Evolutionary conservation across 2,113 vertebrate species (phyloP).

Genomic region (Perca flavescens): DNA sequence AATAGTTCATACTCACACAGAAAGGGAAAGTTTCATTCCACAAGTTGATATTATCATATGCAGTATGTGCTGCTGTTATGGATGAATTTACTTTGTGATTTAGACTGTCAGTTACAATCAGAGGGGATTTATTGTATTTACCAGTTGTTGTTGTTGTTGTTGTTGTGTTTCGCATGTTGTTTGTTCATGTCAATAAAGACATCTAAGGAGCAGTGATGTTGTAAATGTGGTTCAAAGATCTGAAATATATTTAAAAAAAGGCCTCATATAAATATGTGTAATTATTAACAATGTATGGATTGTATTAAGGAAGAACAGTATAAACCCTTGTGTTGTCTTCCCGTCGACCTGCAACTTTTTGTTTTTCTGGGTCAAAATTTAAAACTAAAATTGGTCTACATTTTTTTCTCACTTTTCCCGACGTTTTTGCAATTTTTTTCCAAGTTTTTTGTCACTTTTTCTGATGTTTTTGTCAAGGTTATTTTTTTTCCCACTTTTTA

Average conservation of each 20-base stretch:
- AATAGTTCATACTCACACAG: neutral
- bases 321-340: no score
- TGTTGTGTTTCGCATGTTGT: constrained; percentile 46
- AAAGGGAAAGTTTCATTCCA: neutral
- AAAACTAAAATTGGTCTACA: no score
- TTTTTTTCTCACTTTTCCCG: no score
- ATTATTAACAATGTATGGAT: no score
- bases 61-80: constrained; percentile 2
- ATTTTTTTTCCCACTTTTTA: no score
- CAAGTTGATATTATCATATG: neutral
- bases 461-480: no score
- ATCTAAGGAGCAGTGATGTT: neutral
- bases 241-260: neutral
- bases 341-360: no score
- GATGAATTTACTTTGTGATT: neutral
- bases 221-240: neutral
- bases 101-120: neutral
- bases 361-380: no score
- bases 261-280: no score
- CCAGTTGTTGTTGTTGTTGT: constrained; percentile 24
- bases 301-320: no score
- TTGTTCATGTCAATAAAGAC: constrained; percentile 38
- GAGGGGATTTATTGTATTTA: neutral
- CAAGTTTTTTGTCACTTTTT: no score
- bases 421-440: no score